phyloP scores from a whole-genome alignment of 2,113 vertebrate species.

The Calyptomena viridis region DNA sequence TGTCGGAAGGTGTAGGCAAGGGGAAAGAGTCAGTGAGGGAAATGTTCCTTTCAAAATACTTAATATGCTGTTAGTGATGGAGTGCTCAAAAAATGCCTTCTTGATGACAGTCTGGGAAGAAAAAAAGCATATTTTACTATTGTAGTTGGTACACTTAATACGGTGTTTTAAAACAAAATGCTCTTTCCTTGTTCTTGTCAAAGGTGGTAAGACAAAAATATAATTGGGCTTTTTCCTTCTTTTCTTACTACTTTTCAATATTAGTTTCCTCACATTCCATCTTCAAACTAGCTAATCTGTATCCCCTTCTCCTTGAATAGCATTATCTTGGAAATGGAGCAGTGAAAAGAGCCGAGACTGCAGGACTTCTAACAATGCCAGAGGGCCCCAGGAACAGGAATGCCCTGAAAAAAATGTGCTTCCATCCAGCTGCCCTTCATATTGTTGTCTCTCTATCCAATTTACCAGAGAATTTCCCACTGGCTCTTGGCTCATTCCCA shows the following conservation, averaged over 20 bases:
- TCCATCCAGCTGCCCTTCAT: conserved; percentile 56
- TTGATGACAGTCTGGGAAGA: background rate
- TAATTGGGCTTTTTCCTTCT: background rate
- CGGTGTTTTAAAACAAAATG: conserved; percentile 6
- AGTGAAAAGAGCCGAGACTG: conserved; percentile 38
- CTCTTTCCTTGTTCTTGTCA: background rate
- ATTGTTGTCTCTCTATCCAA: conserved; percentile 60
- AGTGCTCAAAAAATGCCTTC: background rate
- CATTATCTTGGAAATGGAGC: conserved; percentile 27
- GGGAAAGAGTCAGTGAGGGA: background rate
- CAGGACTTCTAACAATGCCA: conserved; percentile 44
- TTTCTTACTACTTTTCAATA: background rate
- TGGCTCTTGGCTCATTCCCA: conserved; percentile 71
- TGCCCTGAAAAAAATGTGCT: conserved; percentile 61
- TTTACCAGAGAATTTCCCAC: conserved; percentile 71
- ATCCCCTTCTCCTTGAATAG: conserved; percentile 19
- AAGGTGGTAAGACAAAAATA: background rate
- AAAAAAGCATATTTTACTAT: background rate
- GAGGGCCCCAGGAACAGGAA: conserved; percentile 52
- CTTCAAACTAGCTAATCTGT: conserved; percentile 27
- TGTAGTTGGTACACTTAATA: background rate
- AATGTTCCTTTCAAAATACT: background rate
- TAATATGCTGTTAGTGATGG: background rate
- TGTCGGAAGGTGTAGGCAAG: background rate
- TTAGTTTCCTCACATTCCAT: background rate